Evolutionary conservation across 1,140 invertebrate genomes (phyloP).

Genomic region (Meloidogyne chitwoodi): DNA sequence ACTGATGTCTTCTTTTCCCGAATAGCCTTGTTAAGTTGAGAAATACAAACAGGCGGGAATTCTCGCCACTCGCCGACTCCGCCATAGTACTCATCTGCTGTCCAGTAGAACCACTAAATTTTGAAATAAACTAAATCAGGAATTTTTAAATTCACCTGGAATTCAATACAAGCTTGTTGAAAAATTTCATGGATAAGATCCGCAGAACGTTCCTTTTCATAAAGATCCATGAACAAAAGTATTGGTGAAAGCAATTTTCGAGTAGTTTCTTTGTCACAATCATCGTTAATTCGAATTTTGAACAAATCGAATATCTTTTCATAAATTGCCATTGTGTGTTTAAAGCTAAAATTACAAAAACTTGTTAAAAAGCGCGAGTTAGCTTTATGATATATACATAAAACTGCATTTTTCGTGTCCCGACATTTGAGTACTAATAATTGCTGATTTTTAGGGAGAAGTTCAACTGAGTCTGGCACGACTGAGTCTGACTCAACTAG

Average conservation of each 20-base stretch:
- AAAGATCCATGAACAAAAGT: constrained; percentile 9
- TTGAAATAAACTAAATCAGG: neutral
- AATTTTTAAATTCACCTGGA: neutral
- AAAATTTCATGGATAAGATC: constrained; percentile 3
- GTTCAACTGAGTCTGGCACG: too few relatives aligned
- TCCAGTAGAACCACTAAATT: constrained; percentile 23
- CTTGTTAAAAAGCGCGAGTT: too few relatives aligned
- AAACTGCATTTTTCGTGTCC: too few relatives aligned
- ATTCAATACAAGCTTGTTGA: constrained; percentile 1
- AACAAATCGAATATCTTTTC: constrained; percentile 7
- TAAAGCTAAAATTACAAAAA: neutral
- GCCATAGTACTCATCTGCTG: constrained; percentile 7
- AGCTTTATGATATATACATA: too few relatives aligned
- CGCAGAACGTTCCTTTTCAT: constrained; percentile 7
- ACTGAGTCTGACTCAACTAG: too few relatives aligned
- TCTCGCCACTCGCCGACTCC: constrained; percentile 18
- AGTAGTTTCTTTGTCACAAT: constrained; percentile 4
- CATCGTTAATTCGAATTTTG: neutral
- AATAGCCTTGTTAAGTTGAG: constrained; percentile 17
- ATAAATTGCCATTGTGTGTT: constrained; percentile 4
- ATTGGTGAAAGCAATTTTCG: constrained; percentile 7
- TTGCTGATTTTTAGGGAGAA: too few relatives aligned
- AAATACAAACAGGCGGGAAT: constrained; percentile 8
- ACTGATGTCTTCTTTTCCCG: constrained; percentile 15
- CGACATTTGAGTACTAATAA: too few relatives aligned